These are phyloP conservation scores for Himalopsyche phryganea DNA, from an alignment of 1,140 invertebrate species.

Conservation along the genomic window DNA sequence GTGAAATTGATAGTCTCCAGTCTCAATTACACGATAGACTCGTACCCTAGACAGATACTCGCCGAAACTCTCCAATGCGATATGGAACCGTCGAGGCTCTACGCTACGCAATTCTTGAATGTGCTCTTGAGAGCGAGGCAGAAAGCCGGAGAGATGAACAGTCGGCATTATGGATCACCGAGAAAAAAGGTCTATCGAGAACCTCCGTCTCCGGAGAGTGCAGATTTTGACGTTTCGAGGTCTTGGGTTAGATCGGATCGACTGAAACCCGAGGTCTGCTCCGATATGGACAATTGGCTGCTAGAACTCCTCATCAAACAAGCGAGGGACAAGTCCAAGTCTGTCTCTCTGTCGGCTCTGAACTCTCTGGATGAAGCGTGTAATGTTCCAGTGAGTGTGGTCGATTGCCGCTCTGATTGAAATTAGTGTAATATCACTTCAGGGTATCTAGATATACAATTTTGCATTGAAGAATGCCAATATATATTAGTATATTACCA, in stretches of 20 bases:
- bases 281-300: constrained; percentile 74
- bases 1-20: constrained; percentile 88
- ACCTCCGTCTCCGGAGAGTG: neutral
- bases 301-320: constrained; percentile 77
- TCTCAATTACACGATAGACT: constrained; percentile 77
- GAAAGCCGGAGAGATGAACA: constrained; percentile 44
- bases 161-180: constrained; percentile 34
- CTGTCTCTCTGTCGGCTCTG: constrained; percentile 74
- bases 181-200: constrained; percentile 7
- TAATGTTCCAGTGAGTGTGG: constrained; percentile 66
- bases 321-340: constrained; percentile 73
- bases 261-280: constrained; percentile 34
- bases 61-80: constrained; percentile 62
- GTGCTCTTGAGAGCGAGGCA: constrained; percentile 75
- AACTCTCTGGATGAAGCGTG: constrained; percentile 89
- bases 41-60: constrained; percentile 69
- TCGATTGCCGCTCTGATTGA: too few species aligned
- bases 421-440: too few species aligned
- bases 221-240: constrained; percentile 9
- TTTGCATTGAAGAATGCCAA: too few species aligned
- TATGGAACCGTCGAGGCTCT: constrained; percentile 75
- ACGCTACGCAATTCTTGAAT: constrained; percentile 85
- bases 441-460: too few species aligned
- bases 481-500: too few species aligned
- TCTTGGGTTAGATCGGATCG: neutral